Base-by-base conservation (phyloP, 2,113 vertebrate genomes). In the Synchiropus splendidus region DNA sequence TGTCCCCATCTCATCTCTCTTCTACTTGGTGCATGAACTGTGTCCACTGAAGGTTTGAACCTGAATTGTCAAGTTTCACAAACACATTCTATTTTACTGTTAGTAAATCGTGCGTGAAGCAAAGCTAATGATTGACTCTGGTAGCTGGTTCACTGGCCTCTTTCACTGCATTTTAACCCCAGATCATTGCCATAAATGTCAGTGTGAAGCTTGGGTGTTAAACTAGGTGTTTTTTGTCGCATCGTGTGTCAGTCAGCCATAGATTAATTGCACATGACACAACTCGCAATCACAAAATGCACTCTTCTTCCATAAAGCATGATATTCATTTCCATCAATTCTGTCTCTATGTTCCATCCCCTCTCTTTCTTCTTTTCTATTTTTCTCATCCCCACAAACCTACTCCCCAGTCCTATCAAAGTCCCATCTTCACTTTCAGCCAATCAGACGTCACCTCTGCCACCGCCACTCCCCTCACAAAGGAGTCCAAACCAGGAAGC, bases 381-480 rank as follows among this genome's bases (percentile, higher is more conserved):
- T 42, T 55, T 65, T 54, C 51, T 16, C 10, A 39, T 35, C 31
- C 46, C 44, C 64, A 44, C 54, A 67, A 52, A 33, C 37, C 65
- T 40, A 6, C 61, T 50, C 51, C 64, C 78, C 71, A 67, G 76
- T 72, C 71, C 81, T 75, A 73, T 51, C 87, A 92, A 86, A 94
- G 90, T 86, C 90, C 90, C 6, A 88, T 92, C 68, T 92, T 94
- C 80, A 89, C 86, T 75, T 94, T 91, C 81, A 92, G 88, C 83
- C 89, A 89, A 58, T 84, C 86, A 54, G 83, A 87, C 16, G 84
- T 85, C 64, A 72, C 76, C 43, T 70, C 79, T 52, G 58, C 77
- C 69, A 64, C 78, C 48, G 65, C 77, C 35, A 66, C 72, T 65
- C 56, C 65, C 39, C 70, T 65, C 60, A 45, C 83, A 86, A 50